A percentile compares a stretch with the other conserved stretches of the same genome.
Evolutionary conservation across 2,888 invertebrate genomes (phyloP).

Genomic region (Macropis europaea): DNA sequence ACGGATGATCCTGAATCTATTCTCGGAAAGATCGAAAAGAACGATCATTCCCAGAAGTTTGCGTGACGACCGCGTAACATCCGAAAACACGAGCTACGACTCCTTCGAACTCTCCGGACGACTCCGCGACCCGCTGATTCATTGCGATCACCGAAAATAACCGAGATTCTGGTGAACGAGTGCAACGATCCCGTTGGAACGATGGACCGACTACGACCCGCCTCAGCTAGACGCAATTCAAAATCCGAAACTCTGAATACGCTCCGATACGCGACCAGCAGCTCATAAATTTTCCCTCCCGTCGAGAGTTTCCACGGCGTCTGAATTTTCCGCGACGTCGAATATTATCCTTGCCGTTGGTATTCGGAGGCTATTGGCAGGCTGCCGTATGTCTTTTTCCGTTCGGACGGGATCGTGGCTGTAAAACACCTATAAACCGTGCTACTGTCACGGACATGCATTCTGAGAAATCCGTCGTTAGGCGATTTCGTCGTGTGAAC

Average conservation of each 20-base stretch:
- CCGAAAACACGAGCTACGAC: no score
- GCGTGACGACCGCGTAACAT: no score
- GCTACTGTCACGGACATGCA: slow-evolving; percentile 2
- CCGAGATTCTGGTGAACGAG: neutral
- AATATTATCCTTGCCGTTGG: slow-evolving; percentile 32
- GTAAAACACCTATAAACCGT: slow-evolving; percentile 45
- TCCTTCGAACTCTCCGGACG: neutral
- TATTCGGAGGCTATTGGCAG: slow-evolving; percentile 31
- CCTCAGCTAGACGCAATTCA: neutral
- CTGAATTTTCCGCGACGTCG: slow-evolving; percentile 50
- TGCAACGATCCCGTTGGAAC: neutral
- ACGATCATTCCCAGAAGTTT: no score
- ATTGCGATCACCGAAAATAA: neutral
- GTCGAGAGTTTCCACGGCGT: slow-evolving; percentile 17
- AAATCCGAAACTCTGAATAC: slow-evolving; percentile 22
- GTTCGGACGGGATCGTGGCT: slow-evolving; percentile 4
- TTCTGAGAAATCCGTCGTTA: no score
- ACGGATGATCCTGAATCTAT: no score
- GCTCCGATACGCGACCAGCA: slow-evolving; percentile 2
- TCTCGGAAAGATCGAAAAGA: no score
- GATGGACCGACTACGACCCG: neutral
- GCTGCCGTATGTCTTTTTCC: slow-evolving; percentile 25
- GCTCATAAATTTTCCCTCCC: slow-evolving; percentile 34
- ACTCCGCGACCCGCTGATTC: neutral
- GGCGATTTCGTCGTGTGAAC: no score